Evolutionary conservation across 2,113 vertebrate species (phyloP).

Genomic region (Eclectus roratus): DNA sequence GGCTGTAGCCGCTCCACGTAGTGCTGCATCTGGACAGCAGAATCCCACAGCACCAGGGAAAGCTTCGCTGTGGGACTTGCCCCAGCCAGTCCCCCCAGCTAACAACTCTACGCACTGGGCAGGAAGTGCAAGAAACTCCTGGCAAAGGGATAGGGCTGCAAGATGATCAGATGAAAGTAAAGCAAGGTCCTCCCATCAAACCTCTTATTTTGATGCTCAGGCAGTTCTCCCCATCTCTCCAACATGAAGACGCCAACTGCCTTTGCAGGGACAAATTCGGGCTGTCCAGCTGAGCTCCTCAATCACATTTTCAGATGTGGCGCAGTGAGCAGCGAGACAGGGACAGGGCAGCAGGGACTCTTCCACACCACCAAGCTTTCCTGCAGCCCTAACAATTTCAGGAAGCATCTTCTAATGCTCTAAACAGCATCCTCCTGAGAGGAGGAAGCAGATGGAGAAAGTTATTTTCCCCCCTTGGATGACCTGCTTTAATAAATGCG

Average conservation of each 20-base stretch:
- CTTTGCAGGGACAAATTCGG: background rate
- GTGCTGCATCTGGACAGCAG: background rate
- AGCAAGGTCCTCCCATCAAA: background rate
- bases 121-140: background rate
- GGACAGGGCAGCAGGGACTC: background rate
- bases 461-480: constrained; percentile 25
- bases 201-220: background rate
- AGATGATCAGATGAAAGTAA: background rate
- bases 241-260: rapidly evolving
- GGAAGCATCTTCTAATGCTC: constrained; percentile 50
- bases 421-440: background rate
- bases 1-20: background rate
- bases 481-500: constrained; percentile 56
- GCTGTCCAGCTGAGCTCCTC: background rate
- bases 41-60: rapidly evolving
- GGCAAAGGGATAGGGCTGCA: background rate
- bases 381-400: constrained; percentile 44
- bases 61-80: background rate
- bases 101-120: rapidly evolving
- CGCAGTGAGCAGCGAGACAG: rapidly evolving
- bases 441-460: constrained; percentile 68
- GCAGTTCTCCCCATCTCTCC: background rate
- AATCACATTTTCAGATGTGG: background rate
- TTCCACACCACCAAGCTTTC: background rate
- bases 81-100: background rate